Evolutionary conservation across 2,888 invertebrate genomes (phyloP), one percentile per base, ranked within the genome.

Genomic region (Tenthredo amoena): DNA sequence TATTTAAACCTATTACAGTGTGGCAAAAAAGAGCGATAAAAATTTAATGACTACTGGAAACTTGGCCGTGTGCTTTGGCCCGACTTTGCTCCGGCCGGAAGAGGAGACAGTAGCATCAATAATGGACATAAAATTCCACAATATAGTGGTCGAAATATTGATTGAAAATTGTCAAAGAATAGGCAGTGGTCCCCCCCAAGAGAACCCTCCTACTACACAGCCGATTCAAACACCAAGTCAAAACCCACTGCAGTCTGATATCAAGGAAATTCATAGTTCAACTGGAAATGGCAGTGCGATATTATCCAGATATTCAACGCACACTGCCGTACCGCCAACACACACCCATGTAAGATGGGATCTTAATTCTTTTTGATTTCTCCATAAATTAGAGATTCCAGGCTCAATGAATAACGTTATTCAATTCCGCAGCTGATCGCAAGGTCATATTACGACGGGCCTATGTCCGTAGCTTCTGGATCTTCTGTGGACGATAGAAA

Each of bases 51-150:
- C 97, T n/a, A 96, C 98, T 81, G 98, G 98, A 89, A 99, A 99
- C 95, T 95, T 99, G 91, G 99, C 99, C 3, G 99, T 99, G 84
- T 99, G 99, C 93, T 99, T 99, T 94, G 99, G 99, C 37, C 99
- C 99, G 47, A 99, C 99, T 82, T 95, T 99, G 90, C 95, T 99
- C 93, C 95, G 99, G 86, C 98, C 99, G 7, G 97, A 98, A 94
- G 98, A 99, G 93, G 99, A 99, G 95, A 98, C 99, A 10, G 98
- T 99, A 86, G 99, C 99, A 86, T 98, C 99, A 92, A 99, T 99
- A 92, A 97, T 99, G 95, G 99, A 99, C 94, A 98, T 99, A 89
- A 99, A 99, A 95, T 99, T 99, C 95, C 99, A 98, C 95, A 99
- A 99, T 94, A 98, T 99, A 91, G 98, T 99, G 88, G 98, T 99